Base-by-base conservation (phyloP, 2,888 invertebrate species). In the Caenorhabditis afra region DNA sequence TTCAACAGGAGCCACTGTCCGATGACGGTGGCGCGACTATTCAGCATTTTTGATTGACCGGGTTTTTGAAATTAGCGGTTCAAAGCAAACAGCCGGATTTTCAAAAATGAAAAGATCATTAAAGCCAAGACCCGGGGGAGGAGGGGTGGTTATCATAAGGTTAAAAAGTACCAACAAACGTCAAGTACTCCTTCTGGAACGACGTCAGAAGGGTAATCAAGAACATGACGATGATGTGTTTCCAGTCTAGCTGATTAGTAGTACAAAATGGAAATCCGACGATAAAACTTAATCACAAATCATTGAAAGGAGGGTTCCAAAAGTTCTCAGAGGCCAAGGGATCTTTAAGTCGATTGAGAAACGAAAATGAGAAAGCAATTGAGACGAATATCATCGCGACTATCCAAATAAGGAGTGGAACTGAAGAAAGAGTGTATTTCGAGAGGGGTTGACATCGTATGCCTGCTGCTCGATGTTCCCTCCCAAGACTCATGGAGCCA, bases 1-100 rank as follows among this genome's bases (percentile, higher is more conserved):
- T 77, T 77, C 65, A 77, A 75, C 75, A 66, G 47, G 58, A 71
- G 71, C 64, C 64, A 71, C 64, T 66, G 59, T 66, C 53, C 64
- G 29, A 22, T 29, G 39, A 64, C 58, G 64, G 66, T 66, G 74
- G 74, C 61, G 65, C 74, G 59, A 64, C 64, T 52, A 65, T 65
- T 58, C 20, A 52, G 41, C n/a, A 58, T 49, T 59, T 52, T 50
- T 53, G 64, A 68, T 68, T 50, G 68, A 57, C 58, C 58, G 29
- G 4, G 58, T 65, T 67, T 53, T 23, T 18, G 45, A 39, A 57
- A 47, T 14, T 22, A 22, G 52, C 18, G 23, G 29, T 29, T 29
- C 41, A 57, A 57, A 57, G 41, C 66, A 66, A 57, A 57, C 44
- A 57, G n/a, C 1, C 16, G 50, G 14, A 29, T 45, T 41, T 55